Conservation (phyloP, 1,140 invertebrate species). For the Anastrepha obliqua region DNA sequence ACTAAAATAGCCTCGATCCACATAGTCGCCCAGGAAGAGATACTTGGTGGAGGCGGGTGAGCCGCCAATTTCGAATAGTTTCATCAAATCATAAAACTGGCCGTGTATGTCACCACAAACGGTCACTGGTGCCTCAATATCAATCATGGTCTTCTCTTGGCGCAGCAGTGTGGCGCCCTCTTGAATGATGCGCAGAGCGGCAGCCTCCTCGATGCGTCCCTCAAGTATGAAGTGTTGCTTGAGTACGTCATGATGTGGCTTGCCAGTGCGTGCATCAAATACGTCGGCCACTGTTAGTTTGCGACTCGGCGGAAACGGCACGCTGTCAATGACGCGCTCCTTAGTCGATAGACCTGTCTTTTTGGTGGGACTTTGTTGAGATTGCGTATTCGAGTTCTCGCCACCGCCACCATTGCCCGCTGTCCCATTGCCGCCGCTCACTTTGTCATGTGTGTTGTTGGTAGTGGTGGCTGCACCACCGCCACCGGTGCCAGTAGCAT, state of each 20-base stretch:
- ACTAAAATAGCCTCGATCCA: conserved; percentile 88
- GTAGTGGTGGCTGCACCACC: conserved; percentile 56
- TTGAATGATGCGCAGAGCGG: conserved; percentile 97
- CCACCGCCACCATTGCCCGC: conserved; percentile 42
- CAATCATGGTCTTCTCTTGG: conserved; percentile 99
- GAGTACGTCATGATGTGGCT: conserved; percentile 96
- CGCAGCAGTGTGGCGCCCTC: conserved; percentile 96
- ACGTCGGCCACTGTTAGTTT: conserved; percentile 97
- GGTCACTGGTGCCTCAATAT: conserved; percentile 98
- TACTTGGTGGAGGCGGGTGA: conserved; percentile 98
- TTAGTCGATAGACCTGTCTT: conserved; percentile 71
- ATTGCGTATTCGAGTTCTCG: conserved; percentile 23
- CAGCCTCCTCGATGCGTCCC: conserved; percentile 97
- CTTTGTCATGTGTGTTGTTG: conserved; percentile 61
- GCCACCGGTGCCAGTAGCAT: conserved; percentile 56
- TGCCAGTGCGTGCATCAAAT: conserved; percentile 94
- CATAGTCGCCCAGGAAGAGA: conserved; percentile 99
- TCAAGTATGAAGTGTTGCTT: conserved; percentile 99
- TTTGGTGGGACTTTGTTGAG: conserved; percentile 68
- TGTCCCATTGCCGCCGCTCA: conserved; percentile 52
- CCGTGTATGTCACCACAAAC: conserved; percentile 99
- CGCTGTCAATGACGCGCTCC: conserved; percentile 76
- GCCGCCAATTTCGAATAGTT: conserved; percentile 99
- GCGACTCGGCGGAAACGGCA: conserved; percentile 97
- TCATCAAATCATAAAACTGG: conserved; percentile 99